phyloP scores from a whole-genome alignment of 2,888 invertebrate species.

The Prenolepis imparis region DNA sequence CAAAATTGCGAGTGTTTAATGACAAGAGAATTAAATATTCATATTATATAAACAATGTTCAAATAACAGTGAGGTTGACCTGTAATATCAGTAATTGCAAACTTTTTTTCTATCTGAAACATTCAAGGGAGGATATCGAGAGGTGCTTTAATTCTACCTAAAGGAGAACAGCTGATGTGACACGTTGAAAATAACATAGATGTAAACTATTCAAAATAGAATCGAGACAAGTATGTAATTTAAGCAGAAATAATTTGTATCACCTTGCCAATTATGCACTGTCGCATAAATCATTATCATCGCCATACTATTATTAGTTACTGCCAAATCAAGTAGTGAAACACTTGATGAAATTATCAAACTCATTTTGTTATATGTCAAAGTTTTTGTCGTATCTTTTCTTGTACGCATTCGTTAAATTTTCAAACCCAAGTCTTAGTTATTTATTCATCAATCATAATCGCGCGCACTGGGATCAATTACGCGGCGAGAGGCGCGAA shows the following conservation, averaged over 20 bases:
- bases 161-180: background rate
- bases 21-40: background rate
- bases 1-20: background rate
- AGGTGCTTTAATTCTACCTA: constrained; percentile 3
- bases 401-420: constrained; percentile 16
- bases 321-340: background rate
- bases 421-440: constrained; percentile 17
- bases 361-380: background rate
- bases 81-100: background rate
- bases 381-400: background rate
- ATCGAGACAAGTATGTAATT: background rate
- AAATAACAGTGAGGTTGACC: background rate
- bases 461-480: constrained; percentile 57
- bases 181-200: constrained; percentile 4
- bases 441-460: constrained; percentile 49
- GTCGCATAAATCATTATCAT: background rate
- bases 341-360: background rate
- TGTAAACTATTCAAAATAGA: background rate
- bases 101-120: background rate
- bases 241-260: background rate
- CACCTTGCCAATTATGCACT: background rate
- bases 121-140: background rate
- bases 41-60: background rate
- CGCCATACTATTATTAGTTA: background rate
- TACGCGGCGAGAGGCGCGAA: constrained; percentile 64